phyloP scores from a whole-genome alignment of 2,113 vertebrate genomes.

The Fregata magnificens region DNA sequence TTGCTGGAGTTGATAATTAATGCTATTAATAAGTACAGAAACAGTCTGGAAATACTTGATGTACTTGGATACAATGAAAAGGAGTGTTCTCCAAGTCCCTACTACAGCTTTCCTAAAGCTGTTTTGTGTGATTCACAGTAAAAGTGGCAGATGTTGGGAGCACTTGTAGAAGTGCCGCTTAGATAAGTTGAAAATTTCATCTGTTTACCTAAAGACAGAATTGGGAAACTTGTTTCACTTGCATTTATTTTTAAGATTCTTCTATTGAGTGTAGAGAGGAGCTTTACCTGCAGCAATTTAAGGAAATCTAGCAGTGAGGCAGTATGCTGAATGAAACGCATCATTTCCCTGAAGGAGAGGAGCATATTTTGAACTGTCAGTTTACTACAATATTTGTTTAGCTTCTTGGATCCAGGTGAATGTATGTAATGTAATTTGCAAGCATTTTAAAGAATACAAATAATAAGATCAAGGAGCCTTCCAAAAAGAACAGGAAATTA shows the following conservation, averaged over 20 bases:
- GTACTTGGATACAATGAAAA: not conserved
- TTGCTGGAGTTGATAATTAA: not conserved
- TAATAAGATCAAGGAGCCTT: not conserved
- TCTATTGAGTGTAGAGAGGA: not conserved
- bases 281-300: not conserved
- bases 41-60: not conserved
- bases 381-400: not conserved
- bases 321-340: not conserved
- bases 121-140: not conserved
- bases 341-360: not conserved
- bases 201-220: not conserved
- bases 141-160: not conserved
- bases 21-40: not conserved
- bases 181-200: not conserved
- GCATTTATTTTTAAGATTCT: not conserved
- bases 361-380: not conserved
- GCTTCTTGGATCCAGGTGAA: not conserved
- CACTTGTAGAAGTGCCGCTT: not conserved
- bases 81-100: not conserved
- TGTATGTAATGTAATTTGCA: not conserved
- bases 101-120: not conserved
- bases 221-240: not conserved
- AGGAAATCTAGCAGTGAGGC: not conserved
- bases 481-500: not conserved
- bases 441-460: not conserved